Percentiles rank a stretch among this genome's conserved stretches.
phyloP scores from a whole-genome alignment of 2,888 invertebrate genomes.

The Schizotus pectinicornis region DNA sequence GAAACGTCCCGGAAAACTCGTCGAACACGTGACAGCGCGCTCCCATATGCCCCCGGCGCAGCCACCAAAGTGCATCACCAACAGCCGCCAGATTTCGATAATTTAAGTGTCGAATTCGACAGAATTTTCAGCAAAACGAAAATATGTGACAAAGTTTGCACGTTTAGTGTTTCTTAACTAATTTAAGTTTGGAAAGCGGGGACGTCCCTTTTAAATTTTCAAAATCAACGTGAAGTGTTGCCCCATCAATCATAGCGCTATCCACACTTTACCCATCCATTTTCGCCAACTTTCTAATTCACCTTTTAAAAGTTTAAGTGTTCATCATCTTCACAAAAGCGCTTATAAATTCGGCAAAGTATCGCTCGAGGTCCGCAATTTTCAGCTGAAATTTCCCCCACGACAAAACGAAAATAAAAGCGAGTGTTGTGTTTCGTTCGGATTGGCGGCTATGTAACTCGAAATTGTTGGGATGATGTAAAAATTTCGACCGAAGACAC shows the following conservation, averaged over 20 bases:
- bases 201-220: conserved; percentile 1
- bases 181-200: neutral
- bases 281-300: conserved; percentile 12
- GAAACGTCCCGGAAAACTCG: conserved; percentile 29
- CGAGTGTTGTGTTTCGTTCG: neutral
- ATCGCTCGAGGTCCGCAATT: neutral
- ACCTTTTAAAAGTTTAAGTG: conserved; percentile 11
- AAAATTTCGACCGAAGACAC: conserved; percentile 24
- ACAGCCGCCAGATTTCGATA: too few species aligned
- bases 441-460: conserved; percentile 28
- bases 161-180: neutral
- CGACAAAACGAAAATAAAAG: conserved; percentile 1
- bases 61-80: neutral
- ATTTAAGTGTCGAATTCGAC: neutral
- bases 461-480: conserved; percentile 18
- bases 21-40: conserved; percentile 24
- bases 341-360: conserved; percentile 15
- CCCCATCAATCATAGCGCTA: conserved; percentile 11
- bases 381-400: neutral
- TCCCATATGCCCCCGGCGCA: neutral
- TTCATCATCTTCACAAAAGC: conserved; percentile 9
- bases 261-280: conserved; percentile 5
- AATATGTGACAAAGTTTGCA: too few species aligned
- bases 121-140: too few species aligned
- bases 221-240: conserved; percentile 12